phyloP scores from a whole-genome alignment of 2,113 vertebrate species.

The Erinaceus europaeus region DNA sequence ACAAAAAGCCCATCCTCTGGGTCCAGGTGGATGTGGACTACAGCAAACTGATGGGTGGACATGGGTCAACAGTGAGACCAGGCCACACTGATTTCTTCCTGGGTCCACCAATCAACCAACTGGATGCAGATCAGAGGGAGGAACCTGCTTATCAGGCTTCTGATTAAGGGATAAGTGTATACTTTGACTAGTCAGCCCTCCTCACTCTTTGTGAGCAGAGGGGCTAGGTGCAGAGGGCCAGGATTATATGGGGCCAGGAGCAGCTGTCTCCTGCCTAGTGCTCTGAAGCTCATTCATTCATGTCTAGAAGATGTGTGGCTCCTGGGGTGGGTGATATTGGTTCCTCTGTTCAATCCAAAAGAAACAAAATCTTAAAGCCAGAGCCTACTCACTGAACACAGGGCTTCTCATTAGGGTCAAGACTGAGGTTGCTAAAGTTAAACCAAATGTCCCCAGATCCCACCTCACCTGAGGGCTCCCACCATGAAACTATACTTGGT shows the following conservation, averaged over 20 bases:
- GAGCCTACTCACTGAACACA: slow-evolving; percentile 10
- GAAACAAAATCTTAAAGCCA: slow-evolving; percentile 7
- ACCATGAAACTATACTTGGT: slow-evolving; percentile 84
- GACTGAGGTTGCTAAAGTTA: slow-evolving; percentile 41
- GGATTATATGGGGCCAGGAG: not conserved
- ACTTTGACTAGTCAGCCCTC: not conserved
- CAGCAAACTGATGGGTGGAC: not conserved
- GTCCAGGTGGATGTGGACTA: not conserved
- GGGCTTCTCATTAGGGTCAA: slow-evolving; percentile 47
- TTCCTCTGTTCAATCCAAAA: slow-evolving; percentile 33
- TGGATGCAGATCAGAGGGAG: not conserved
- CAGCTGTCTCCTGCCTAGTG: not conserved
- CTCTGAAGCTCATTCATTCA: slow-evolving; percentile 47
- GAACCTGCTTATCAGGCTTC: not conserved
- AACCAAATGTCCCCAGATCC: slow-evolving; percentile 5
- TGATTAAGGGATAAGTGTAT: not conserved
- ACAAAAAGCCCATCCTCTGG: not conserved
- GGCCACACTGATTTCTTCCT: not conserved
- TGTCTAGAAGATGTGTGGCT: not conserved
- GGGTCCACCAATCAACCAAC: not conserved
- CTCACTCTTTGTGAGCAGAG: not conserved
- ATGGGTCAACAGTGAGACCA: not conserved
- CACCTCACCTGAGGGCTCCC: slow-evolving; percentile 47
- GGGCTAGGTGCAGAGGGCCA: not conserved
- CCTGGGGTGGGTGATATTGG: not conserved